A percentile compares a stretch with the other conserved stretches of the same genome.
These are phyloP conservation scores for Turdus rufiventris DNA, from an alignment of 2,113 vertebrate genomes.

Conservation along the genomic window DNA sequence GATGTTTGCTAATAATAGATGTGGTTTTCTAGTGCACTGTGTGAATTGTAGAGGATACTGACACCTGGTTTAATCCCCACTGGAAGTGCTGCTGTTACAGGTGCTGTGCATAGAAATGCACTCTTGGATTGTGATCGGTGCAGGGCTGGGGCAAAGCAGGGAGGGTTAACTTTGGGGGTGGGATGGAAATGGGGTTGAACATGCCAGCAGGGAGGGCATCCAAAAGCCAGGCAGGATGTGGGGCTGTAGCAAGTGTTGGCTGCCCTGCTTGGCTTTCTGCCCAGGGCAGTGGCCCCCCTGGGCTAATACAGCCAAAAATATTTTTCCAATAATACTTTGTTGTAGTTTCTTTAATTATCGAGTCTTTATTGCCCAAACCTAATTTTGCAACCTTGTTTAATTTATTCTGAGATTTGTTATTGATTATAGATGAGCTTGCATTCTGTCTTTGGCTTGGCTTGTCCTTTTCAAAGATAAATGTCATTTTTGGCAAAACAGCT, in stretches of 20 bases:
- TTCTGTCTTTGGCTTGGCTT: not conserved
- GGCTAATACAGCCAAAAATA: not conserved
- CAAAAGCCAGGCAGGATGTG: not conserved
- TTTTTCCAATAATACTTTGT: not conserved
- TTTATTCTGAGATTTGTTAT: not conserved
- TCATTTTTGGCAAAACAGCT: not conserved
- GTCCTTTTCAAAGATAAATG: not conserved
- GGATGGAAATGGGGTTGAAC: not conserved
- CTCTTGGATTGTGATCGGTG: not conserved
- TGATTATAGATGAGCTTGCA: not conserved
- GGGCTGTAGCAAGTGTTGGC: not conserved
- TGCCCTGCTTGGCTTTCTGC: not conserved
- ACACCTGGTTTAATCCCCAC: not conserved
- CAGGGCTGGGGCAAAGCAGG: not conserved
- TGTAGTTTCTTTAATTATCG: not conserved
- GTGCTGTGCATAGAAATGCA: not conserved
- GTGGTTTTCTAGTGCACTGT: not conserved
- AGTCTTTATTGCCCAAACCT: slow-evolving; percentile 26
- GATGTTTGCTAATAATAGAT: not conserved
- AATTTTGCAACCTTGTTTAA: not conserved
- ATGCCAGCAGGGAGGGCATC: not conserved
- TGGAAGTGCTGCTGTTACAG: not conserved
- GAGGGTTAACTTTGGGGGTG: not conserved
- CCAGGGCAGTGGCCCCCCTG: not conserved
- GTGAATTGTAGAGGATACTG: not conserved